Evolutionary conservation across 2,888 invertebrate genomes (phyloP).

Genomic region (Melipona bicolor): DNA sequence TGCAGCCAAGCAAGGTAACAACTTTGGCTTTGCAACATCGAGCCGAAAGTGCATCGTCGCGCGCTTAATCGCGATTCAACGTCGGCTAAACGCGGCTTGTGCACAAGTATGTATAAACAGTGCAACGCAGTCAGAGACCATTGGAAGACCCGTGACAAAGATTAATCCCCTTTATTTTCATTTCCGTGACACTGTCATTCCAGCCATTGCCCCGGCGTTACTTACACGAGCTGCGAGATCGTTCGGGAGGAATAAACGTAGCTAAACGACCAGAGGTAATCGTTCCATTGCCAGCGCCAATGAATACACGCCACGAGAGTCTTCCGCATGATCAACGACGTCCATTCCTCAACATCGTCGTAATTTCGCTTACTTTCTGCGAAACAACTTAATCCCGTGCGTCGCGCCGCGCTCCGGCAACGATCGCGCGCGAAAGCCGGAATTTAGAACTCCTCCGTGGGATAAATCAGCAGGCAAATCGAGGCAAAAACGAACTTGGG

Average conservation of each 20-base stretch:
- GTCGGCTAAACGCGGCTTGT: conserved; percentile 9
- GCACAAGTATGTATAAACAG: conserved; percentile 2
- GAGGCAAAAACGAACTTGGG: not conserved
- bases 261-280: conserved; percentile 1
- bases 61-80: conserved; percentile 18
- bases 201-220: conserved; percentile 18
- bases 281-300: not conserved
- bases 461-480: not conserved
- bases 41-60: not conserved
- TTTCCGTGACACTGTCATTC: conserved; percentile 31
- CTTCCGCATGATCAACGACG: not conserved
- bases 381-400: not conserved
- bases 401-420: no score
- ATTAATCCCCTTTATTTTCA: conserved; percentile 42
- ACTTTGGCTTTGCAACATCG: not conserved
- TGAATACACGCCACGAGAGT: not conserved
- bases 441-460: no score
- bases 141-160: conserved; percentile 17
- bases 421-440: no score
- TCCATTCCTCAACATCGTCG: not conserved
- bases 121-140: not conserved
- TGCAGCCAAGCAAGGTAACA: not conserved
- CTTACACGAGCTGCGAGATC: not conserved
- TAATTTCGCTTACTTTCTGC: not conserved
- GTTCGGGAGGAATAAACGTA: conserved; percentile 3